Base-by-base conservation (phyloP, 2,113 vertebrate genomes). In the Chitala chitala region DNA sequence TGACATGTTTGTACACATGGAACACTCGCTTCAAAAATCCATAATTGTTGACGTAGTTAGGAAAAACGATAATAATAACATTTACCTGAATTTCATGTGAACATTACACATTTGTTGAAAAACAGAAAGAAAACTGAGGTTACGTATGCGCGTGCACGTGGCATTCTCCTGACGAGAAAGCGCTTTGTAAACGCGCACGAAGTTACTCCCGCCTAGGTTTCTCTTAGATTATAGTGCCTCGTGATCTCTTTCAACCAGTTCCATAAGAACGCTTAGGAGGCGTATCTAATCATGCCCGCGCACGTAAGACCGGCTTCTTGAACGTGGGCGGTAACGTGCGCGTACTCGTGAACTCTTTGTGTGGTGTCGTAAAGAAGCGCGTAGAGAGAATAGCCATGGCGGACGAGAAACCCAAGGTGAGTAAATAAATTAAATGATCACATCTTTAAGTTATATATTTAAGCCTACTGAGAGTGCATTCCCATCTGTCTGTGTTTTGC, bases 381-480 rank as follows among this genome's bases (percentile, higher is more conserved):
- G 85, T 89, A 87, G 90, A n/a, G n/a, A 91, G 87, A 89, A 87
- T 91, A 91, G 90, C 91, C 86, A 98, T 96, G 95, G 95, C 95
- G 82, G 94, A 98, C 90, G 94, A 98, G 84, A 98, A 98, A 90
- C 94, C 95, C 83, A 98, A 96, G 94, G 95, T 96, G 89, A 94
- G 92, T 87, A 82, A 76, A 40, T 4, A 33, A 64, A 8, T 4
- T 31, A 50, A 71, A 68, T 66, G 9, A 29, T 44, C 15, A 20
- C 17, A 33, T 20, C 15, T 7, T 38, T 22, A 51, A 73, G 56
- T 46, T 44, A 2, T n/a, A 48, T 20, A 20, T 20, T 54, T 48
- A 5, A 64, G n/a, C 33, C 68, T 55, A 33, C 17, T 36, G 13
- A 54, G 22, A 4, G 31, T 48, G 50, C 9, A 24, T 29, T 10